Evolutionary conservation across 53 echinoderm and acorn worm species (phyloP), one percentile per base, ranked within the genome.

Genomic region (Henricia sp.): DNA sequence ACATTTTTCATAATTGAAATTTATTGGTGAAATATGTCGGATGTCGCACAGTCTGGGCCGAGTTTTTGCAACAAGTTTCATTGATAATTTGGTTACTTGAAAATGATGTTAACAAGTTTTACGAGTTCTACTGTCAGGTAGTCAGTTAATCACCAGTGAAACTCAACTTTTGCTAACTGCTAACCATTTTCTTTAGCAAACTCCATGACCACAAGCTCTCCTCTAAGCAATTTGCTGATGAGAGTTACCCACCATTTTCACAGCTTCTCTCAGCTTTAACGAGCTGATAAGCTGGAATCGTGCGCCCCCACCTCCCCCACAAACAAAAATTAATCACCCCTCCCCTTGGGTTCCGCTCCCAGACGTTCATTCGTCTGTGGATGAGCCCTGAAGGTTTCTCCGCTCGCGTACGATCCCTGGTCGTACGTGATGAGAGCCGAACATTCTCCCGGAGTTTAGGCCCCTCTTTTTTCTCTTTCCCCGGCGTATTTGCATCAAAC

Each of bases 371-470:
- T 24, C 26, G 35, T 29, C 52, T 70, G 46, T 34, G 87, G 93
- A 93, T 93, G 93, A 93, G 87, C 89, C 91, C 16, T 12, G 2
- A 36, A 46, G 37, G 89, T 70, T 70, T 89, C 89, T 94, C 91
- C 91, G 66, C 94, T 91, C 94, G 26, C 70, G 70, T 77, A 52
- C 41, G 63, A 3, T 24, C 43, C 1, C 53, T 42, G 57, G 76
- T 68, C 74, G 43, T 48, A 52, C 53, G 28, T 82, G 90, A 90
- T 80, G 90, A 90, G 90, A 80, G 62, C 80, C 80, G 30, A 80
- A 71, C 70, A 44, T 29, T 52, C 34, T 35, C 24, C 86, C 89
- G 71, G 4, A 16, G 83, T 63, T 60, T 66, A 75, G 63, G 50
- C 50, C 50, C 63, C 87, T 57, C 30, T 32, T 78, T 71, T 87